Conservation (phyloP, 1,140 invertebrate species). For the Drosophila ercepeae region DNA sequence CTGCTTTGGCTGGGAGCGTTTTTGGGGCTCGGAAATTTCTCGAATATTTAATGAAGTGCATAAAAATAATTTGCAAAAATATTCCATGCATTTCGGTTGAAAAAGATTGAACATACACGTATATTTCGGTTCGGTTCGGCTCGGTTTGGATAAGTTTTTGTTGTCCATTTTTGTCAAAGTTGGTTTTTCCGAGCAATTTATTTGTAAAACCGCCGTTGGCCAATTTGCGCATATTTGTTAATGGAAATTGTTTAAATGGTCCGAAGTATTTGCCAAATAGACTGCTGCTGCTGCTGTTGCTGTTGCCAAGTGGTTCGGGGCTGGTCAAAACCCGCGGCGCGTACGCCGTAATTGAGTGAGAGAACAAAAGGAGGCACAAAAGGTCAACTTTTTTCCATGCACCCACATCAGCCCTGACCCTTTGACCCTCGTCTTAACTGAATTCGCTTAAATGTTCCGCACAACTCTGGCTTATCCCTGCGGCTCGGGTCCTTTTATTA, state of each 20-base stretch:
- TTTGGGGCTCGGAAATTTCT: slow-evolving; percentile 62
- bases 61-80: slow-evolving; percentile 82
- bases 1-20: slow-evolving; percentile 34
- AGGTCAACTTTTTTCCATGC: slow-evolving; percentile 62
- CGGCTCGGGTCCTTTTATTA: slow-evolving; percentile 57
- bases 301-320: slow-evolving; percentile 11
- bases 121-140: background rate
- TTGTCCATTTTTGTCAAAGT: slow-evolving; percentile 71
- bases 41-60: slow-evolving; percentile 82
- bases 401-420: slow-evolving; percentile 20
- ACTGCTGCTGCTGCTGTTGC: slow-evolving; percentile 51
- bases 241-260: slow-evolving; percentile 82
- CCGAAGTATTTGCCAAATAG: slow-evolving; percentile 76
- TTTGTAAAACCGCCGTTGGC: slow-evolving; percentile 80
- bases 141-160: slow-evolving; percentile 4
- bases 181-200: slow-evolving; percentile 65
- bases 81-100: slow-evolving; percentile 78
- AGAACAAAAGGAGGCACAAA: slow-evolving; percentile 42
- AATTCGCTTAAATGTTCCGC: slow-evolving; percentile 42
- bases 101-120: slow-evolving; percentile 57
- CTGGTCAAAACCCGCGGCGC: slow-evolving; percentile 17
- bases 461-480: slow-evolving; percentile 28
- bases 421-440: background rate
- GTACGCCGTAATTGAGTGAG: slow-evolving; percentile 69
- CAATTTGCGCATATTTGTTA: slow-evolving; percentile 81